phyloP scores from a whole-genome alignment of 2,113 vertebrate genomes.

The Lethenteron reissneri region DNA sequence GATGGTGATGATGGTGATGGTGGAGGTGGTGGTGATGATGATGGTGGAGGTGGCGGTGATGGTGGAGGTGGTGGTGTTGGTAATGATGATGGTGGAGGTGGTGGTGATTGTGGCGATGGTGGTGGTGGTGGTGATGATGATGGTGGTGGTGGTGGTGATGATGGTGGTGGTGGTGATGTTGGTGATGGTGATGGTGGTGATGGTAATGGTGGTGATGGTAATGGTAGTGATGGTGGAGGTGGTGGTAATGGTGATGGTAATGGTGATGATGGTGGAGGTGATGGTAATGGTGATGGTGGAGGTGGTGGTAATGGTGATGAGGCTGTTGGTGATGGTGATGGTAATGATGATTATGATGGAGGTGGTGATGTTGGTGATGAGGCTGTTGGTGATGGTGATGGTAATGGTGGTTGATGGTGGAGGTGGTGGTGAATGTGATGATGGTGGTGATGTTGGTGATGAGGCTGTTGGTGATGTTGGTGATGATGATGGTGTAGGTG shows the following conservation, averaged over 20 bases:
- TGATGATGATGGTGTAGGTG: not conserved
- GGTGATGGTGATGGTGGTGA: not conserved
- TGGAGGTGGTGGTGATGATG: not conserved
- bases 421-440: not conserved
- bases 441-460: not conserved
- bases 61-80: not conserved
- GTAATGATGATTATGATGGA: not conserved
- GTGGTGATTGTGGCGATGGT: not conserved
- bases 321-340: not conserved
- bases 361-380: not conserved
- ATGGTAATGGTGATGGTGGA: not conserved
- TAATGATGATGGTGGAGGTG: not conserved
- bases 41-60: not conserved
- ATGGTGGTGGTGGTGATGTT: not conserved
- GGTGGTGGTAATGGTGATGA: not conserved
- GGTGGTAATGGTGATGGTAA: not conserved
- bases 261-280: not conserved
- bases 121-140: not conserved
- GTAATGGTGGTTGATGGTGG: not conserved
- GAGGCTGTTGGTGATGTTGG: not conserved
- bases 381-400: not conserved
- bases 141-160: not conserved
- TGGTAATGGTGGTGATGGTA: not conserved
- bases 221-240: not conserved
- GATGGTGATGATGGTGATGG: not conserved